Evolutionary conservation across 2,888 invertebrate species (phyloP).

Genomic region (Stenoptilia bipunctidactyla): DNA sequence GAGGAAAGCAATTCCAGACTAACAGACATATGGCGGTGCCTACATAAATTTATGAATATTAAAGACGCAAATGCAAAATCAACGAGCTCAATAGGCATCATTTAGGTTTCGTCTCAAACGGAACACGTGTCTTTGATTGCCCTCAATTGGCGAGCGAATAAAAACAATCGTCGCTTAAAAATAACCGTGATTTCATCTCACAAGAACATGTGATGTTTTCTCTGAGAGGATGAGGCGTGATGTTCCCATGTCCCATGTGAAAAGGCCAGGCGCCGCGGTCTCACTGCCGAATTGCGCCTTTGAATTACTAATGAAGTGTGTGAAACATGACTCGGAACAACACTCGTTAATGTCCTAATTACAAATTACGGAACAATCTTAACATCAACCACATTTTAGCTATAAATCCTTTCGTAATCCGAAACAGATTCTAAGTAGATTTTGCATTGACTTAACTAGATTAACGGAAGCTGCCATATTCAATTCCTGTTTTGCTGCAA

Average conservation of each 20-base stretch:
- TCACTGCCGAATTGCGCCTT: slow-evolving; percentile 35
- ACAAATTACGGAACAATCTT: neutral
- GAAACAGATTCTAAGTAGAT: too few species aligned
- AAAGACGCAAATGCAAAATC: slow-evolving; percentile 6
- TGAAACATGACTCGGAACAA: slow-evolving; percentile 19
- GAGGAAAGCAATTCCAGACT: too few species aligned
- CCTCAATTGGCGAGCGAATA: slow-evolving; percentile 70
- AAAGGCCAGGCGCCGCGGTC: slow-evolving; percentile 43
- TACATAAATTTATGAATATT: too few species aligned
- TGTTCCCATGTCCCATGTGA: slow-evolving; percentile 61
- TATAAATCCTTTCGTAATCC: too few species aligned
- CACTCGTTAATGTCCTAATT: slow-evolving; percentile 5
- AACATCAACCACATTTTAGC: too few species aligned
- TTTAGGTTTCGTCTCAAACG: slow-evolving; percentile 50
- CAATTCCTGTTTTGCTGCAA: too few species aligned
- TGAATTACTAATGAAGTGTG: slow-evolving; percentile 49
- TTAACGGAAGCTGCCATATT: too few species aligned
- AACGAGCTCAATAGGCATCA: slow-evolving; percentile 52
- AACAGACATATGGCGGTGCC: too few species aligned
- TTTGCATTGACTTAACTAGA: too few species aligned
- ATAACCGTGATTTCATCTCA: slow-evolving; percentile 68
- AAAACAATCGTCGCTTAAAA: slow-evolving; percentile 70
- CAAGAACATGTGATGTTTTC: slow-evolving; percentile 65
- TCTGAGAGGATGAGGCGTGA: slow-evolving; percentile 37
- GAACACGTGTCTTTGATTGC: slow-evolving; percentile 69